Evolutionary conservation across 2,888 invertebrate species (phyloP).

Genomic region (Cepaea hortensis): DNA sequence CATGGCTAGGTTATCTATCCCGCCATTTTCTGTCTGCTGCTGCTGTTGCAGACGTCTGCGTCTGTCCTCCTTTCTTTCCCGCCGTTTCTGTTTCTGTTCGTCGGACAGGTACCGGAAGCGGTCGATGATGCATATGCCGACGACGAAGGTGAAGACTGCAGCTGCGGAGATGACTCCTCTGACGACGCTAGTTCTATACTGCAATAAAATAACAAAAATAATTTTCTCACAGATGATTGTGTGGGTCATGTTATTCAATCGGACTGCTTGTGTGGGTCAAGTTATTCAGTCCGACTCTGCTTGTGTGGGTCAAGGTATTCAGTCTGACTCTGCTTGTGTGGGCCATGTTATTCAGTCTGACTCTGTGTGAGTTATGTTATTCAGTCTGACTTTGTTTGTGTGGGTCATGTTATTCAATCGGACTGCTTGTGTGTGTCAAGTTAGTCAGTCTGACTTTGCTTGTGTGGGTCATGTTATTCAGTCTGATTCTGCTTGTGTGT

Average conservation of each 20-base stretch:
- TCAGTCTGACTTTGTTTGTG: neutral
- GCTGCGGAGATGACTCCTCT: constrained; percentile 31
- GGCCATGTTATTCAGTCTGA: neutral
- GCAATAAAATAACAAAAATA: neutral
- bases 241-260: too few species aligned
- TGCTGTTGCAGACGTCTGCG: neutral
- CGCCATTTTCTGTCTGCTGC: neutral
- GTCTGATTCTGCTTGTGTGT: neutral
- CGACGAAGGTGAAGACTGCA: constrained; percentile 17
- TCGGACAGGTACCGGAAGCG: constrained; percentile 40
- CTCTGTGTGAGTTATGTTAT: neutral
- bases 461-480: neutral
- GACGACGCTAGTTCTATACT: constrained; percentile 35
- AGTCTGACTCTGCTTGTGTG: neutral
- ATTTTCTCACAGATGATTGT: too few species aligned
- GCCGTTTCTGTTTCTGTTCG: constrained; percentile 35
- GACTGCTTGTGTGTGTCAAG: neutral
- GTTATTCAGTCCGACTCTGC: neutral
- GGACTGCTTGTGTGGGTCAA: too few species aligned
- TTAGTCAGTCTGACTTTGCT: neutral
- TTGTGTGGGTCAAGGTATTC: neutral
- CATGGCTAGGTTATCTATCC: constrained; percentile 28
- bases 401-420: neutral
- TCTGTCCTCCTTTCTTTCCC: constrained; percentile 18
- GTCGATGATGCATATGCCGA: constrained; percentile 34